These are phyloP conservation scores for Pararge aegeria DNA, from an alignment of 1,140 invertebrate genomes.

Conservation along the genomic window DNA sequence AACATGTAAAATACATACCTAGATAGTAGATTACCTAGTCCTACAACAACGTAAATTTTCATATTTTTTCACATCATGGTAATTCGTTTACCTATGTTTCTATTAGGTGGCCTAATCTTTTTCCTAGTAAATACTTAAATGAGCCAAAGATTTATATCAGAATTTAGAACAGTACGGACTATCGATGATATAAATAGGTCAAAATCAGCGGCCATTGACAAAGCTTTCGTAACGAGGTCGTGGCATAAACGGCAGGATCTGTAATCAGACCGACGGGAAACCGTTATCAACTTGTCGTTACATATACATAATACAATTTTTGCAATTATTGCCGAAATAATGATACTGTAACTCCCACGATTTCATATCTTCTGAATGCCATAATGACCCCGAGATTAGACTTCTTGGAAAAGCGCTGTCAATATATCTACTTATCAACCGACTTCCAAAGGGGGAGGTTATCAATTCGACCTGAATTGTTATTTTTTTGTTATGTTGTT, in stretches of 20 bases:
- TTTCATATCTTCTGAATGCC: constrained; percentile 19
- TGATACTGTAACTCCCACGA: constrained; percentile 57
- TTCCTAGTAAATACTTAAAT: too few relatives aligned
- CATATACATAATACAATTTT: constrained; percentile 73
- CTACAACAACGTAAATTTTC: too few relatives aligned
- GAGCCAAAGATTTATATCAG: too few relatives aligned
- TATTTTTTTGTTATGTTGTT: too few relatives aligned
- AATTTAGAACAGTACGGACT: constrained; percentile 25
- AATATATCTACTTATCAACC: constrained; percentile 1
- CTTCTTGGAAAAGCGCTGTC: constrained; percentile 6
- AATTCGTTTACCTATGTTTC: too few relatives aligned
- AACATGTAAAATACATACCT: too few relatives aligned
- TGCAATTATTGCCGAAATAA: constrained; percentile 78
- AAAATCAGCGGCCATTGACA: constrained; percentile 75
- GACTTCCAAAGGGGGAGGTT: too few relatives aligned
- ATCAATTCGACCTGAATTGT: too few relatives aligned
- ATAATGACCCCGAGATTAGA: constrained; percentile 25
- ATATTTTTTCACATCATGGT: too few relatives aligned
- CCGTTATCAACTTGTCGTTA: constrained; percentile 71
- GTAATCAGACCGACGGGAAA: constrained; percentile 66
- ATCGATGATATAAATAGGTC: constrained; percentile 52
- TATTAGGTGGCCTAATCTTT: too few relatives aligned
- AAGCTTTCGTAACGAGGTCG: constrained; percentile 72
- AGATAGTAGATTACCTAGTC: too few relatives aligned
- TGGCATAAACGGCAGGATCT: constrained; percentile 58